Percentiles rank a stretch among this genome's conserved stretches.
Conservation (phyloP, 1,140 invertebrate genomes). For the Drosophila nigrodunni region DNA sequence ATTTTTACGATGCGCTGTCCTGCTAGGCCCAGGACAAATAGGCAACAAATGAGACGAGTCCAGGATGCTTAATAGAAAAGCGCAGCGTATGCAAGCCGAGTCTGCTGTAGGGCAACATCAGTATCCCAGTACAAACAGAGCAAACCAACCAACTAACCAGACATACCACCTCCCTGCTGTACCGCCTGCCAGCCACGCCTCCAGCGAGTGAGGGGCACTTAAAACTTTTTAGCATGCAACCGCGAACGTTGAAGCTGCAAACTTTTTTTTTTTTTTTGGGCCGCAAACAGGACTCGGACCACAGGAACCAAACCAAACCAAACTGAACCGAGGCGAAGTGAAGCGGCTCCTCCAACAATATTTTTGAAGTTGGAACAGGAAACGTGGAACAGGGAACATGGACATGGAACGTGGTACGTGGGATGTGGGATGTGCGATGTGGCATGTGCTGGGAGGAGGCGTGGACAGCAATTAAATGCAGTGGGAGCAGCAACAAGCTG, state of each 20-base stretch:
- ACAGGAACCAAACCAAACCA: neutral
- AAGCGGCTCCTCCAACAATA: too few relatives aligned
- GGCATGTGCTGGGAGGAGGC: neutral
- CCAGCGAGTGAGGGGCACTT: slow-evolving; percentile 61
- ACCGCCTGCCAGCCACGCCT: neutral
- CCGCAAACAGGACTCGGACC: slow-evolving; percentile 12
- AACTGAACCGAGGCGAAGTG: too few relatives aligned
- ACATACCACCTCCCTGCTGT: too few relatives aligned
- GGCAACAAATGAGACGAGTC: slow-evolving; percentile 79
- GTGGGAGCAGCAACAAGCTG: slow-evolving; percentile 25
- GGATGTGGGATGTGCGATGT: neutral
- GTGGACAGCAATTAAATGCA: slow-evolving; percentile 64
- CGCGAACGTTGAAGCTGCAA: slow-evolving; percentile 68
- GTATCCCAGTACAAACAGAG: neutral
- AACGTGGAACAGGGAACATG: neutral
- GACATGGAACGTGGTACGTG: neutral
- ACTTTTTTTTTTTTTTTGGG: slow-evolving; percentile 51
- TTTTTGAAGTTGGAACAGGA: too few relatives aligned
- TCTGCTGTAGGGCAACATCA: slow-evolving; percentile 3
- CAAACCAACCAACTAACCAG: too few relatives aligned
- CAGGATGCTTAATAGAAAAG: slow-evolving; percentile 76
- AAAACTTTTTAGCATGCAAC: slow-evolving; percentile 81
- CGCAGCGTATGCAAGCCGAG: slow-evolving; percentile 67
- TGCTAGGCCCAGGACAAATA: slow-evolving; percentile 65
- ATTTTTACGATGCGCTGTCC: slow-evolving; percentile 69